Evolutionary conservation across 2,888 invertebrate species (phyloP), one percentile per base, ranked within the genome.

Genomic region (Melinaea menophilus): DNA sequence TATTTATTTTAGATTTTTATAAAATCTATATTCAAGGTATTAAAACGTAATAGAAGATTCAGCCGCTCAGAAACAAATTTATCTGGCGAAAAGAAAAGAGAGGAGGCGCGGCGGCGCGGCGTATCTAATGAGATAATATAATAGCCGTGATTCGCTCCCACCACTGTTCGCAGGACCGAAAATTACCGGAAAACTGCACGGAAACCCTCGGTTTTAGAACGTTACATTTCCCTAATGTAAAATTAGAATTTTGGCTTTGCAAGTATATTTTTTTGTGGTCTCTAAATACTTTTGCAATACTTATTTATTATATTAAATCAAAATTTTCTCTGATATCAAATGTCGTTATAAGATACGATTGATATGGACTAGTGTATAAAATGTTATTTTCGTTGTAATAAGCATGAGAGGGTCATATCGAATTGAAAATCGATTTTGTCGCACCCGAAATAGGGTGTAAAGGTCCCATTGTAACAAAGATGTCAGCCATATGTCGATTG

Each of bases 111-210:
- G 79, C 81, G 77, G 75, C 78, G 81, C 80, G 80, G 84, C 88
- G 86, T 87, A 79, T 86, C 88, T 90, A 90, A 90, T 88, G 89
- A 88, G 88, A 88, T 89, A 90, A 90, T 86, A 86, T 88, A 87
- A 90, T 90, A 88, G 86, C 85, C 83, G 85, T 79, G 89, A 88
- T 90, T 90, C 84, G 75, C 81, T 79, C 79, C 77, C 77, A 79
- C 79, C 79, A 75, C 76, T 80, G 82, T 84, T 85, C 82, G 78
- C 79, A 76, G 78, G 78, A 81, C 84, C 82, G 81, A 84, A 85
- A 87, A 88, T 86, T 82, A 85, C 84, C 79, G 81, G 84, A 81
- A 86, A 89, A 88, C 86, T 88, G 87, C 86, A 86, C 73, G 77
- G 77, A 75, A 77, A 78, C 77, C 75, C 72, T 70, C 72, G 70